A percentile compares a stretch with the other conserved stretches of the same genome.
phyloP scores from a whole-genome alignment of 2,888 invertebrate species.

The Rambutsinella grinnellia region DNA sequence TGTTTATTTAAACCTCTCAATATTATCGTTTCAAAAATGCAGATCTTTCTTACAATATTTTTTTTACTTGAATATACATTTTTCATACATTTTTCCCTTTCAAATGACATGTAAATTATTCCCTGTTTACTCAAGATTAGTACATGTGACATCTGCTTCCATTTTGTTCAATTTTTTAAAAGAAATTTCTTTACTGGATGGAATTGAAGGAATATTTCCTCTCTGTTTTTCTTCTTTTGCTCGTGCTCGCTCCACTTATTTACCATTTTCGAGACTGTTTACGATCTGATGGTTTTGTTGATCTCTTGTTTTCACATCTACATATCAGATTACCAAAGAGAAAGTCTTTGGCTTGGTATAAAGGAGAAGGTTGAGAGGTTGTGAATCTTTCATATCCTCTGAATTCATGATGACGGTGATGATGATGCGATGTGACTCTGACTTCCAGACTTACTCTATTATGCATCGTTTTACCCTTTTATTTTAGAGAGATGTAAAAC shows the following conservation, averaged over 20 bases:
- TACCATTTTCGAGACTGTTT: not conserved
- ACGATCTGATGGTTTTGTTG: not conserved
- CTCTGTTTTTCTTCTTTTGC: not conserved
- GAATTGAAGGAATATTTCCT: no score
- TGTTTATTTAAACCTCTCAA: no score
- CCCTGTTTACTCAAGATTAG: no score
- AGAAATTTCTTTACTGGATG: no score
- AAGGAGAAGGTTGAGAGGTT: slow-evolving; percentile 9
- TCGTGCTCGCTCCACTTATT: not conserved
- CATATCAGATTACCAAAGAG: slow-evolving; percentile 15
- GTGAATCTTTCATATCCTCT: slow-evolving; percentile 22
- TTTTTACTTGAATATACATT: no score
- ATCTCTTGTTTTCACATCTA: slow-evolving; percentile 7
- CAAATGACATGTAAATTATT: no score
- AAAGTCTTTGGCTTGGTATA: not conserved
- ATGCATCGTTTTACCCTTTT: not conserved
- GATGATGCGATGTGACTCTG: not conserved
- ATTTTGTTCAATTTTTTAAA: no score
- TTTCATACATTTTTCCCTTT: no score
- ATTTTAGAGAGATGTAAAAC: no score
- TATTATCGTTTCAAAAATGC: no score
- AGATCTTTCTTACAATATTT: no score
- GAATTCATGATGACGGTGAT: slow-evolving; percentile 26
- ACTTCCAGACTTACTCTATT: not conserved
- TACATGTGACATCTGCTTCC: no score